Base-by-base conservation (phyloP, 2,888 invertebrate genomes). In the Drosophila monieri region DNA sequence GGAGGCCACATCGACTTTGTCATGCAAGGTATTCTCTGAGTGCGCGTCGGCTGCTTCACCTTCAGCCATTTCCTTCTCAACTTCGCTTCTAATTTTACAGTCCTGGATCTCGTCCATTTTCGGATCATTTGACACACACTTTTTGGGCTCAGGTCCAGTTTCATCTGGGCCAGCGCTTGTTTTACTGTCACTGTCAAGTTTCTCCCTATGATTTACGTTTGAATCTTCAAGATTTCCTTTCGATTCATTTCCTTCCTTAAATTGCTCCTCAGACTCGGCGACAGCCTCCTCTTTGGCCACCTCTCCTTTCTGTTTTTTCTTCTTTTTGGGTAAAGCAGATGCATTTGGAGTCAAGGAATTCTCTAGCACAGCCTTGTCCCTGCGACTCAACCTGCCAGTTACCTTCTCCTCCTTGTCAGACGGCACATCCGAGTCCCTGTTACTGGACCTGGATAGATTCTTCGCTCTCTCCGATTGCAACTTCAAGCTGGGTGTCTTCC, bases 341-440 rank as follows among this genome's bases (percentile, higher is more conserved):
- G n/a, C 6, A 6, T n/a, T 35, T 6, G n/a, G 8, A 21, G 61
- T 41, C 12, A 1, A 18, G 1, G n/a, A n/a, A 32, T 59, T 18
- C 9, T 14, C 39, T 30, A 37, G 23, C 5, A n/a, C 1, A 0
- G 47, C 12, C 32, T 43, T 67, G 5, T 47, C 47, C 18, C 35
- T 35, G 6, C 47, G 67, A 9, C 47, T 52, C 8, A n/a, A 5
- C 49, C 48, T 49, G 6, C n/a, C 25, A 10, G 48, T 37, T 8
- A 14, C 14, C 53, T 8, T 23, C 8, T 53, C 53, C 12, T 21
- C 15, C 3, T 15, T 61, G 4, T 37, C 23, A 18, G 6, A 6
- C 0, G 8, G 14, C 5, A 18, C 5, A 14, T 23, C 52, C 5
- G 12, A 41, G 25, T 12, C 15, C 21, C 12, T 27, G 5, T 23